These are phyloP conservation scores for Sepiola atlantica DNA, from an alignment of 2,888 invertebrate species.

Conservation along the genomic window DNA sequence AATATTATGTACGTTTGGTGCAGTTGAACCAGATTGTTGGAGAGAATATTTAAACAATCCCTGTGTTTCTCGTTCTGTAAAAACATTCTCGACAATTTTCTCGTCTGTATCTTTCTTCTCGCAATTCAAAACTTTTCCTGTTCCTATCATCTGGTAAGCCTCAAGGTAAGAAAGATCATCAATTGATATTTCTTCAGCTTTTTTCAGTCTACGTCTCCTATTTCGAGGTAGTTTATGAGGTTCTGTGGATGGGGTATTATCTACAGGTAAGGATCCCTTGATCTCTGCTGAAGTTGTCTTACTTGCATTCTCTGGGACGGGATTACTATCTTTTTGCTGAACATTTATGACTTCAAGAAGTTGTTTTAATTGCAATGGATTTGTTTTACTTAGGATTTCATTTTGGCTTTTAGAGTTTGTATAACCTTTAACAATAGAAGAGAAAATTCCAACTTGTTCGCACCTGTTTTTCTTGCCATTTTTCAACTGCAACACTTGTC, in stretches of 20 bases:
- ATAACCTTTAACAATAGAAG: not conserved
- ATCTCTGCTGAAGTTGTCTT: not conserved
- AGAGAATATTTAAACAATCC: not conserved
- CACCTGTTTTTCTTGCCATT: not conserved
- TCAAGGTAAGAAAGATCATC: not conserved
- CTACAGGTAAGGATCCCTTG: not conserved
- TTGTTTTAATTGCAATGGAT: not conserved
- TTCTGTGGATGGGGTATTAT: not conserved
- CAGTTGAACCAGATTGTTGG: not conserved
- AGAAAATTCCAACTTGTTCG: not conserved
- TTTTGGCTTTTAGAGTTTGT: not conserved
- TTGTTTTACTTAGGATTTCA: not conserved
- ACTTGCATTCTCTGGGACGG: not conserved
- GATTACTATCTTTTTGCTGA: not conserved
- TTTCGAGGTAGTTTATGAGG: not conserved
- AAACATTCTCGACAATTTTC: not conserved
- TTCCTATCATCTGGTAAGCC: conserved; percentile 38
- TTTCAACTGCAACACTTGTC: not conserved
- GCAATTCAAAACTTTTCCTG: not conserved
- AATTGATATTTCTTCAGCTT: not conserved
- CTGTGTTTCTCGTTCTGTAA: not conserved
- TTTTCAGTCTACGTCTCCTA: conserved; percentile 24
- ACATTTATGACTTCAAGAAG: not conserved
- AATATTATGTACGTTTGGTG: not conserved
- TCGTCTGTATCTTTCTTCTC: not conserved